Evolutionary conservation across 2,797 vertebrate genomes (phyloP).

Genomic region (Cercopithecus diana): DNA sequence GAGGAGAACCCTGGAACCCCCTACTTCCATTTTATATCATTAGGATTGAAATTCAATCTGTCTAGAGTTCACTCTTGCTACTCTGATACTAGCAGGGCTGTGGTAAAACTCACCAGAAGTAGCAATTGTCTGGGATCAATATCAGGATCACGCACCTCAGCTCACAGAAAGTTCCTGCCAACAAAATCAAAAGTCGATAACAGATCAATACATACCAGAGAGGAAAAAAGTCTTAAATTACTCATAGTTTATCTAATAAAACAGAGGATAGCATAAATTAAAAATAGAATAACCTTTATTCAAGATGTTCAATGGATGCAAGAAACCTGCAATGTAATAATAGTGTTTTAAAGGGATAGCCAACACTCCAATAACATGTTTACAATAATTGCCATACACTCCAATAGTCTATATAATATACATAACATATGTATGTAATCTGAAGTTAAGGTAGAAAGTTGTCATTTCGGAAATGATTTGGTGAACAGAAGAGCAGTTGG

Average conservation of each 20-base stretch:
- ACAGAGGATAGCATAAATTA: not conserved
- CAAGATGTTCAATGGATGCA: not conserved
- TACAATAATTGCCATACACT: not conserved
- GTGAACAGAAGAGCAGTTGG: not conserved
- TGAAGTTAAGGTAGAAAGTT: not conserved
- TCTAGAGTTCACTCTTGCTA: not conserved
- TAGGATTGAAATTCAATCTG: not conserved
- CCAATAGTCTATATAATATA: no score
- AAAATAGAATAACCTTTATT: not conserved
- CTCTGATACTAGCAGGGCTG: not conserved
- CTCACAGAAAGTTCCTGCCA: not conserved
- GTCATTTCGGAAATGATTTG: not conserved
- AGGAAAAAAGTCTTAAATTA: not conserved
- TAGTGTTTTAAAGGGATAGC: not conserved
- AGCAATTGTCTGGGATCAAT: not conserved
- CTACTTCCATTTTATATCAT: not conserved
- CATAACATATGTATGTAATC: not conserved
- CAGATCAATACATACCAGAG: not conserved
- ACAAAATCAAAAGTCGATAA: not conserved
- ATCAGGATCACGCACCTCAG: not conserved
- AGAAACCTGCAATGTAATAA: not conserved
- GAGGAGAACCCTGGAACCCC: not conserved
- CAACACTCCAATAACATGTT: not conserved
- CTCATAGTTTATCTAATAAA: slow-evolving; percentile 1
- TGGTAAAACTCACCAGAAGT: not conserved